These are phyloP conservation scores for Rhagonycha fulva DNA, from an alignment of 2,888 invertebrate species.

Conservation along the genomic window DNA sequence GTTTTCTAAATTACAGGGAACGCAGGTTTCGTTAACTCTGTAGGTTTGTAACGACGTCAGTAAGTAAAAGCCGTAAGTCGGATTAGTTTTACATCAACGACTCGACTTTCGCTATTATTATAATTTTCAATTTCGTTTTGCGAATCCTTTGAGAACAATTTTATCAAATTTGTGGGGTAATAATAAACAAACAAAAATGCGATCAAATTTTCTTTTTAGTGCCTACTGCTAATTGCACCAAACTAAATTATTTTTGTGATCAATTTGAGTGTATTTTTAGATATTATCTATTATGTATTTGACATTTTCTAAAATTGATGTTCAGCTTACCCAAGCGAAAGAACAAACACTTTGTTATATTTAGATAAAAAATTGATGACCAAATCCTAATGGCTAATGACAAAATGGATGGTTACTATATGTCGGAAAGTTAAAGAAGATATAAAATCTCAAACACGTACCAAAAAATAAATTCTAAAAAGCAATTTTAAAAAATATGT, in stretches of 20 bases:
- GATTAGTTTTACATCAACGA: neutral
- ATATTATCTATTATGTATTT: neutral
- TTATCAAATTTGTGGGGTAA: neutral
- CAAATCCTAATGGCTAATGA: neutral
- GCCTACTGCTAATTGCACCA: neutral
- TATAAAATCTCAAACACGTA: neutral
- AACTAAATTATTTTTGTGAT: neutral
- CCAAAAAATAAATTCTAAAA: neutral
- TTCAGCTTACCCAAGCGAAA: neutral
- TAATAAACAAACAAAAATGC: neutral
- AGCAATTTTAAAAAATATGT: neutral
- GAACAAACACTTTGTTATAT: neutral
- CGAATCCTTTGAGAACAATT: neutral
- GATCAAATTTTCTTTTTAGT: neutral
- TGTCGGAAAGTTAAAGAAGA: neutral
- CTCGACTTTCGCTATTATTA: neutral
- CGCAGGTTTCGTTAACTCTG: neutral
- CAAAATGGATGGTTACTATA: neutral
- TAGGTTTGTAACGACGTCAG: neutral
- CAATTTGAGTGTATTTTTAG: neutral
- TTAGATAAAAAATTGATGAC: neutral
- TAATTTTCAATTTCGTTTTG: neutral
- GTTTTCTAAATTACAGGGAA: slow-evolving; percentile 4
- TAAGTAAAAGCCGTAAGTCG: neutral
- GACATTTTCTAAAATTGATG: neutral